Percentiles rank a stretch among this genome's conserved stretches.
Evolutionary conservation across 2,888 invertebrate genomes (phyloP).

Genomic region (Caenorhabditis sp.): DNA sequence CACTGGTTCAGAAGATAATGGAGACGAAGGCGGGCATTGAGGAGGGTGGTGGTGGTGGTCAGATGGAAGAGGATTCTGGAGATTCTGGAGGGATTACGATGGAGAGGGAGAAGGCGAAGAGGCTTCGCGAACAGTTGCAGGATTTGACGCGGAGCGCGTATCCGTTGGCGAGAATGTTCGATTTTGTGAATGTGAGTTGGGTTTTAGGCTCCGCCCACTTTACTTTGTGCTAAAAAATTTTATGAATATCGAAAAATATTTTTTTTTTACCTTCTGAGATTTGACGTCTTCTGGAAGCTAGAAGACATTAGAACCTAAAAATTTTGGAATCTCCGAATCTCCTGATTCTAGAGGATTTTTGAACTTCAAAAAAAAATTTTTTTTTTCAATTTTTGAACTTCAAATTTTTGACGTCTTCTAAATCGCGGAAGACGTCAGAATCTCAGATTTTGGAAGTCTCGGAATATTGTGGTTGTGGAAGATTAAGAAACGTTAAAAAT

Average conservation of each 20-base stretch:
- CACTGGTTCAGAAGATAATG: constrained; percentile 85
- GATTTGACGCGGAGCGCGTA: constrained; percentile 92
- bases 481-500: too few species aligned
- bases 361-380: too few species aligned
- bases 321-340: neutral
- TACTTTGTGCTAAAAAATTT: too few species aligned
- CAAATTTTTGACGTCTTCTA: too few species aligned
- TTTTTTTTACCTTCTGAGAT: too few species aligned
- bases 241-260: too few species aligned
- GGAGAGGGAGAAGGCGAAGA: constrained; percentile 57
- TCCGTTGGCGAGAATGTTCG: constrained; percentile 94
- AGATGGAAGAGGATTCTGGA: constrained; percentile 53
- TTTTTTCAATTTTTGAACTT: too few species aligned
- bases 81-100: constrained; percentile 85
- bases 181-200: constrained; percentile 87
- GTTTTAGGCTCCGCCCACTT: too few species aligned
- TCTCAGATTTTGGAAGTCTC: neutral
- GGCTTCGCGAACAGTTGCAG: constrained; percentile 89
- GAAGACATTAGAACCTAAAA: neutral
- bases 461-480: too few species aligned
- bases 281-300: too few species aligned
- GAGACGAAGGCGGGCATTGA: constrained; percentile 84
- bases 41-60: constrained; percentile 66
- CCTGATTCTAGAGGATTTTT: too few species aligned
- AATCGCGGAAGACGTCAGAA: neutral